A percentile compares a stretch with the other conserved stretches of the same genome.
phyloP scores from a whole-genome alignment of 2,113 vertebrate species.

The Geococcyx californianus region DNA sequence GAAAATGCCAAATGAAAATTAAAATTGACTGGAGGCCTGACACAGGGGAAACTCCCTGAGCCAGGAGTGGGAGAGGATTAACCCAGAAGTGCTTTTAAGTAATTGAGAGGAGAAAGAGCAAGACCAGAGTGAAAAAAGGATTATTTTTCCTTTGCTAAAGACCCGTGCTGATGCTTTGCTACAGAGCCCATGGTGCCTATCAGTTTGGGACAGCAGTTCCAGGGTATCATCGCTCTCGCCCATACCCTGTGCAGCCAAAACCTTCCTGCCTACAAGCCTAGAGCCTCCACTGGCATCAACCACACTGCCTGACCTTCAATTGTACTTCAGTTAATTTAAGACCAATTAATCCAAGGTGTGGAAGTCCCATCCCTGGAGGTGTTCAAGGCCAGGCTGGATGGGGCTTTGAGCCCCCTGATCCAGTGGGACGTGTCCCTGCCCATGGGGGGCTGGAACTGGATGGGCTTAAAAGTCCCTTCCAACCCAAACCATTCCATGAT shows the following conservation, averaged over 20 bases:
- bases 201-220: not conserved
- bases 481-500: too few species aligned
- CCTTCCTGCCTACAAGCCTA: not conserved
- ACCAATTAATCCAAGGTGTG: not conserved
- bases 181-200: fast-evolving
- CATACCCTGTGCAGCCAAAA: fast-evolving
- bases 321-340: not conserved
- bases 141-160: not conserved
- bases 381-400: too few species aligned
- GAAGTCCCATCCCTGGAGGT: too few species aligned
- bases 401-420: too few species aligned
- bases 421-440: too few species aligned
- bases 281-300: not conserved
- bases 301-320: not conserved
- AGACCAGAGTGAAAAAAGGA: not conserved
- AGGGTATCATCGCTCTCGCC: fast-evolving
- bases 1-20: slow-evolving; percentile 42
- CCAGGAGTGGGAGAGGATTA: not conserved
- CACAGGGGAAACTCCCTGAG: not conserved
- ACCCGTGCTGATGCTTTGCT: not conserved
- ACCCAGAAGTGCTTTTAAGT: not conserved
- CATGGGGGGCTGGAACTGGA: too few species aligned
- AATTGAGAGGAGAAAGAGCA: not conserved
- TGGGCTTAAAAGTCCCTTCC: too few species aligned
- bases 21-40: not conserved